Conservation (phyloP, 2,113 vertebrate species). For the Eurystomus gularis region DNA sequence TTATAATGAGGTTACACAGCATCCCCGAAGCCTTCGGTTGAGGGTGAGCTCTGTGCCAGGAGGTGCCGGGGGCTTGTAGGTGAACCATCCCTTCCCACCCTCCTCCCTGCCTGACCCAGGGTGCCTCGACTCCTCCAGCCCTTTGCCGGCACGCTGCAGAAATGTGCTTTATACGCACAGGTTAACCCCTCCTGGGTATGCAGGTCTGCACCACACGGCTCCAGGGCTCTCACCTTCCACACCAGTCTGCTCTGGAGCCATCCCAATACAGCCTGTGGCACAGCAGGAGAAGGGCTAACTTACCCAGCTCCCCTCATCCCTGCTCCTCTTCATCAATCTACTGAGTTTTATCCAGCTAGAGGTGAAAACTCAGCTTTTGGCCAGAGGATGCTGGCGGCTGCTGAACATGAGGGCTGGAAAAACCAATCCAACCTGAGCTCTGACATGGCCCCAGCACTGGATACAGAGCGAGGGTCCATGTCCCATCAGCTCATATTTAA, state of each 20-base stretch:
- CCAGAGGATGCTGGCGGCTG: neutral
- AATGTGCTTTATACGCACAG: neutral
- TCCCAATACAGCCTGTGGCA: neutral
- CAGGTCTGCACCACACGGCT: neutral
- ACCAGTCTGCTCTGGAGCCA: neutral
- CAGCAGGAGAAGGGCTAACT: neutral
- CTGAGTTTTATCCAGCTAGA: neutral
- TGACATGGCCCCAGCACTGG: neutral
- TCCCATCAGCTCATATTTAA: neutral
- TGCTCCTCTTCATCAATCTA: neutral
- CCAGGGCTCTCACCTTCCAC: neutral
- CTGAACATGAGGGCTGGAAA: neutral
- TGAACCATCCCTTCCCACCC: neutral
- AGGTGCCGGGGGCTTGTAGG: fast-evolving
- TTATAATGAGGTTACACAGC: neutral
- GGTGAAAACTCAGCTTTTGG: neutral
- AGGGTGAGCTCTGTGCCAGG: neutral
- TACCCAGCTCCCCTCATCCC: neutral
- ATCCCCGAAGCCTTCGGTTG: neutral
- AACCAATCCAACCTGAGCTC: neutral
- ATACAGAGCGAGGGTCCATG: fast-evolving
- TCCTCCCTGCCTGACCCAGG: fast-evolving
- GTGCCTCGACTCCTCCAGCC: neutral
- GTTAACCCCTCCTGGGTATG: neutral
- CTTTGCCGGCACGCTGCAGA: neutral